A percentile compares a stretch with the other conserved stretches of the same genome.
Conservation (phyloP, 2,888 invertebrate species). For the Pecten maximus region DNA sequence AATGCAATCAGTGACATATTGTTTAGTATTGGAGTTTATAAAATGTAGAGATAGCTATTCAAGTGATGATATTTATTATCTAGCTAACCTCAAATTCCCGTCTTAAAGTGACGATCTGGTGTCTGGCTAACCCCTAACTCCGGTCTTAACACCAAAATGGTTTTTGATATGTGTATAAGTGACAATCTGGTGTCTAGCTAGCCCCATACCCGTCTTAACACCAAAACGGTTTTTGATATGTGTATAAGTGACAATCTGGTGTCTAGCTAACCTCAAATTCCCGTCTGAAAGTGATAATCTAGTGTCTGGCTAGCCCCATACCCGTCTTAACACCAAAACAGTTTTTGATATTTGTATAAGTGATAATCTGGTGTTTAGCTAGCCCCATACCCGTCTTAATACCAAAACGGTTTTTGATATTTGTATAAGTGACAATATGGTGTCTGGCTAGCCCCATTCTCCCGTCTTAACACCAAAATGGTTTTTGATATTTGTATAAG, state of each 20-base stretch:
- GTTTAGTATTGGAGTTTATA: no score
- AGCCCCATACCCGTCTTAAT: neutral
- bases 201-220: neutral
- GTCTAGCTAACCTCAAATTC: neutral
- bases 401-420: neutral
- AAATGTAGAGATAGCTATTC: no score
- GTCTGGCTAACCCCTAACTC: no score
- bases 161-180: neutral
- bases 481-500: neutral
- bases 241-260: neutral
- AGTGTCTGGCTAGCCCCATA: neutral
- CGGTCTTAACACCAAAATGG: neutral
- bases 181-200: neutral
- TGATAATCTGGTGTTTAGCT: neutral
- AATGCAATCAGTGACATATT: no score
- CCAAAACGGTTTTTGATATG: neutral
- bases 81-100: no score
- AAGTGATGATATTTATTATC: no score
- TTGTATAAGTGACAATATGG: neutral
- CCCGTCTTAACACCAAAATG: neutral
- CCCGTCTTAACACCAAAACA: neutral
- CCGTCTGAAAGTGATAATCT: neutral
- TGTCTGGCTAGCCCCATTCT: neutral
- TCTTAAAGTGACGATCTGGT: no score
- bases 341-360: neutral